Conservation (phyloP, 2,888 invertebrate species). For the Scrobipalpa atriplicella region DNA sequence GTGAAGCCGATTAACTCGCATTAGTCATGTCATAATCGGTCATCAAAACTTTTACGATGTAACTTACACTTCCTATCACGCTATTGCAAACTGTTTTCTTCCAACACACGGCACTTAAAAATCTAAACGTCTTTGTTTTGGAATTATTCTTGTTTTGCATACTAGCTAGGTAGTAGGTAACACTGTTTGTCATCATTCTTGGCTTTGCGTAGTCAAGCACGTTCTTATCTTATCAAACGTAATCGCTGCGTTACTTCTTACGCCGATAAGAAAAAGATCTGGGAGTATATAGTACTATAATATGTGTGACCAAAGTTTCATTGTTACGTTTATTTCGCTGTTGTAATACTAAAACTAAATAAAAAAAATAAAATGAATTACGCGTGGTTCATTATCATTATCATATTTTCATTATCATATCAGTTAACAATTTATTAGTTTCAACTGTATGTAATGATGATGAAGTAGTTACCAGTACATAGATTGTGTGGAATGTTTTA, state of each 20-base stretch:
- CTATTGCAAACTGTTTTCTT: not conserved
- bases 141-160: not conserved
- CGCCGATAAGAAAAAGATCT: conserved; percentile 6
- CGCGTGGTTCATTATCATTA: too few species aligned
- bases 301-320: too few species aligned
- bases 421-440: too few species aligned
- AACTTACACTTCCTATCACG: not conserved
- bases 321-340: too few species aligned
- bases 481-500: too few species aligned
- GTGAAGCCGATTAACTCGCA: not conserved
- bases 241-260: conserved; percentile 39
- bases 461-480: too few species aligned
- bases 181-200: not conserved
- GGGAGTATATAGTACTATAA: not conserved
- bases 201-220: not conserved
- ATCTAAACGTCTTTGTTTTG: not conserved
- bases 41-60: not conserved
- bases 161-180: not conserved
- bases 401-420: too few species aligned
- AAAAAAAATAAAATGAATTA: too few species aligned
- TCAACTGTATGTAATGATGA: too few species aligned
- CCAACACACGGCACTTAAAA: conserved; percentile 6
- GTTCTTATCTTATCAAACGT: conserved; percentile 44
- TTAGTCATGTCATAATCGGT: not conserved
- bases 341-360: too few species aligned